A percentile compares a stretch with the other conserved stretches of the same genome.
phyloP scores from a whole-genome alignment of 2,888 invertebrate species.

The Lasiommata megera region DNA sequence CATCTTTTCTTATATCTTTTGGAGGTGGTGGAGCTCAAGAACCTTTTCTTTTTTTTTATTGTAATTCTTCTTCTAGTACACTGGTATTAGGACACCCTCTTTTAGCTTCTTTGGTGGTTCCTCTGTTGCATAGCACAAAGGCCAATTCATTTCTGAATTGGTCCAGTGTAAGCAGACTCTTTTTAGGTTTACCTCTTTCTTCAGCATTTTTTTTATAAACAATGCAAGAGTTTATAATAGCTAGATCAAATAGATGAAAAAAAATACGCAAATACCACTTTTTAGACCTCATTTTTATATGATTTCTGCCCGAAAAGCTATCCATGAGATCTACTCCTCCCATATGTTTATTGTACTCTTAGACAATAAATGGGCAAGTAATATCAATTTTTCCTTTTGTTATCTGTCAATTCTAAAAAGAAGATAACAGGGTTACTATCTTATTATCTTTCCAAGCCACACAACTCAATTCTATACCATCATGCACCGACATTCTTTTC shows the following conservation, averaged over 20 bases:
- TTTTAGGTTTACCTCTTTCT: too few species aligned
- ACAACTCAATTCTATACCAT: constrained; percentile 43
- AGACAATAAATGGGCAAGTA: constrained; percentile 46
- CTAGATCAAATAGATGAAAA: too few species aligned
- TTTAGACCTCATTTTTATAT: constrained; percentile 43
- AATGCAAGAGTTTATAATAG: too few species aligned
- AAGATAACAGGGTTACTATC: constrained; percentile 42
- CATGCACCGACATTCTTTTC: constrained; percentile 43
- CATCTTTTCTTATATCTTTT: constrained; percentile 50
- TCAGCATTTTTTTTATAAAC: constrained; percentile 41
- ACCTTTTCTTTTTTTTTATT: constrained; percentile 44
- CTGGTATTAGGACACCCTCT: neutral
- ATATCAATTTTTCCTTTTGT: constrained; percentile 44
- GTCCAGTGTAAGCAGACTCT: too few species aligned
- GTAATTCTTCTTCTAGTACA: constrained; percentile 42
- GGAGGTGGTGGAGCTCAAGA: constrained; percentile 46
- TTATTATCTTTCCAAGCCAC: constrained; percentile 49
- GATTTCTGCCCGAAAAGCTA: constrained; percentile 44
- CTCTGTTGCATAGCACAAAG: too few species aligned
- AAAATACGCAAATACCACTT: constrained; percentile 51
- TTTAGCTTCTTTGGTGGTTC: too few species aligned
- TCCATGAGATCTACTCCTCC: constrained; percentile 50
- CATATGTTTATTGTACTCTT: constrained; percentile 50
- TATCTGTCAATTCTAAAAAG: constrained; percentile 43
- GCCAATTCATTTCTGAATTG: too few species aligned